Base-by-base conservation (phyloP, 2,888 invertebrate genomes). In the Trissoscelio sp. region DNA sequence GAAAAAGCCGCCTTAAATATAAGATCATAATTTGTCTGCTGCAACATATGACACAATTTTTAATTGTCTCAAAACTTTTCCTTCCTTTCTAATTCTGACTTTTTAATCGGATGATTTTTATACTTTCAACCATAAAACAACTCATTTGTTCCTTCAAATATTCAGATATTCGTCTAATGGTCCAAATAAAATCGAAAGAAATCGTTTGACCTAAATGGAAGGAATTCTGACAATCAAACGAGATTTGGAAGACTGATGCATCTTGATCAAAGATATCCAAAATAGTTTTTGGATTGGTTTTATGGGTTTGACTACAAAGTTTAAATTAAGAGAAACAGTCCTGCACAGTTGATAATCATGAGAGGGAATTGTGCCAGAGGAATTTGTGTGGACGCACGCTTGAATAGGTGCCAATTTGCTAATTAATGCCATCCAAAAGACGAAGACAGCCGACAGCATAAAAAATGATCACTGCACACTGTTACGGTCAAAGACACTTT, bases 351-450 rank as follows among this genome's bases (percentile, higher is more conserved):
- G 57, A 69, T 69, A 69, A 69, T 58, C 22, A 37, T 16, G n/a
- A 28, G 62, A 39, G 57, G 64, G 70, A 78, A 42, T 57, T 42
- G 57, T 46, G 78, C 66, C 66, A 58, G 58, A 42, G 72, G 79
- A 72, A 79, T 79, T 57, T 16, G 51, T 22, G 42, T 20, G 53
- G 70, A 78, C 58, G 72, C 79, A 79, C 79, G 79, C 72, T 79
- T 79, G 79, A 79, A 66, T 72, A 24, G 72, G 24, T 72, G 79
- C 72, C 79, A 79, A 79, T 79, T 79, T 51, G 72, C 31, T 79
- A 79, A 72, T 77, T 75, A 62, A 78, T 78, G 70, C 70, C 78
- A 24, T 53, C 46, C 18, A 11, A 62, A 70, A 70, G 60, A 62
- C 70, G 60, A 53, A 44, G 53, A 44, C 46, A 44, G 53, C 31